These are phyloP conservation scores for Leistus spinibarbis DNA, from an alignment of 2,888 invertebrate genomes.

Conservation along the genomic window DNA sequence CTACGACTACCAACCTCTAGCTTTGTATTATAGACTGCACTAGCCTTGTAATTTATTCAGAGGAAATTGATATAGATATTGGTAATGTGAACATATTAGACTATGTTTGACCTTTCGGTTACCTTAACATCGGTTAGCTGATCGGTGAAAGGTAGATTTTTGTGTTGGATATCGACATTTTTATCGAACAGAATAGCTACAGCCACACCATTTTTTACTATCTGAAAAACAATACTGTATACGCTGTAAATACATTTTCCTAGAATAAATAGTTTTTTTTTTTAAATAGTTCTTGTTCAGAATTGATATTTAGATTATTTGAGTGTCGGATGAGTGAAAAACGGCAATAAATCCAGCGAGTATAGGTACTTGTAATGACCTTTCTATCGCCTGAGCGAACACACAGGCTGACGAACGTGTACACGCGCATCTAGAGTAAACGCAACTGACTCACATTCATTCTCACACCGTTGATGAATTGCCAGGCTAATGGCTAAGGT, in stretches of 20 bases:
- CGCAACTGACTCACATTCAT: conserved; percentile 17
- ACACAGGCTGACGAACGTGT: not conserved
- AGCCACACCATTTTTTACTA: too few relatives aligned
- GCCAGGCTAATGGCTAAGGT: conserved; percentile 19
- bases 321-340: not conserved
- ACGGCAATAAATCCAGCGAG: not conserved
- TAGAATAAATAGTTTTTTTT: too few relatives aligned
- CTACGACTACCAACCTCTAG: not conserved
- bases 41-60: conserved; percentile 16
- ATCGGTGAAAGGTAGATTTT: not conserved
- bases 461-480: conserved; percentile 31
- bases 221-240: too few relatives aligned
- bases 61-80: conserved; percentile 32
- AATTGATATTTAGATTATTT: too few relatives aligned
- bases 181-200: too few relatives aligned
- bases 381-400: not conserved
- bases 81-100: conserved; percentile 25
- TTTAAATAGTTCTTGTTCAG: too few relatives aligned
- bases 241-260: too few relatives aligned
- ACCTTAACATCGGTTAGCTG: not conserved
- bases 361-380: not conserved
- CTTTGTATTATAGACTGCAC: not conserved
- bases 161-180: too few relatives aligned
- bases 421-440: not conserved
- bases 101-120: conserved; percentile 18